phyloP scores from a whole-genome alignment of 2,113 vertebrate species.

The Centropus unirufus region DNA sequence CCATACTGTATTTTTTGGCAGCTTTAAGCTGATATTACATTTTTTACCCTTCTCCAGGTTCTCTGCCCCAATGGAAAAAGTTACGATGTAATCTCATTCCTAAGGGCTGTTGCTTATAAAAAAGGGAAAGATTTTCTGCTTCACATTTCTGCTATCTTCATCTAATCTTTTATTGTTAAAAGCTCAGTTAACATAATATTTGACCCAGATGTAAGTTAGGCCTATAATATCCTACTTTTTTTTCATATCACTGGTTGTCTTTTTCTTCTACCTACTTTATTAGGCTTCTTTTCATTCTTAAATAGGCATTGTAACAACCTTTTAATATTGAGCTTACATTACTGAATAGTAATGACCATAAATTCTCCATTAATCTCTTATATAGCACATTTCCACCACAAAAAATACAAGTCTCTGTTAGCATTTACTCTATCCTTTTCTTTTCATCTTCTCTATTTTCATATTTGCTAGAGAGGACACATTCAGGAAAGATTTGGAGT shows the following conservation, averaged over 20 bases:
- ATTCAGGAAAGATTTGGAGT: not conserved
- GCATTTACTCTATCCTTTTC: not conserved
- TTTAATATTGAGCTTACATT: constrained; percentile 20
- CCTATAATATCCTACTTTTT: not conserved
- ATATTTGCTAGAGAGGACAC: not conserved
- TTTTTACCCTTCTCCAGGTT: not conserved
- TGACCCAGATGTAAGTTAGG: not conserved
- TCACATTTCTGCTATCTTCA: not conserved
- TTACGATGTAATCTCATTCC: not conserved
- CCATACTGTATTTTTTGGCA: not conserved
- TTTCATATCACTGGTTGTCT: not conserved
- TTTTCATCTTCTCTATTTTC: not conserved
- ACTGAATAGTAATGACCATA: constrained; percentile 29
- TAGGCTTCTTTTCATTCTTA: constrained; percentile 21
- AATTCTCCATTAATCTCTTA: constrained; percentile 30
- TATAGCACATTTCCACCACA: not conserved
- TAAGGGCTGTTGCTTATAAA: not conserved
- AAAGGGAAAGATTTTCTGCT: not conserved
- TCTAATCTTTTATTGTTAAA: constrained; percentile 20
- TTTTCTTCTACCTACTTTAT: not conserved
- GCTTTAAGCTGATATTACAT: not conserved
- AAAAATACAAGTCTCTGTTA: not conserved
- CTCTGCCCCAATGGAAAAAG: not conserved
- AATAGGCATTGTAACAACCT: not conserved
- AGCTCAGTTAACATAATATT: constrained; percentile 8